Evolutionary conservation across 2,113 vertebrate genomes (phyloP), one percentile per base, ranked within the genome.

Genomic region (Erinaceus europaeus): DNA sequence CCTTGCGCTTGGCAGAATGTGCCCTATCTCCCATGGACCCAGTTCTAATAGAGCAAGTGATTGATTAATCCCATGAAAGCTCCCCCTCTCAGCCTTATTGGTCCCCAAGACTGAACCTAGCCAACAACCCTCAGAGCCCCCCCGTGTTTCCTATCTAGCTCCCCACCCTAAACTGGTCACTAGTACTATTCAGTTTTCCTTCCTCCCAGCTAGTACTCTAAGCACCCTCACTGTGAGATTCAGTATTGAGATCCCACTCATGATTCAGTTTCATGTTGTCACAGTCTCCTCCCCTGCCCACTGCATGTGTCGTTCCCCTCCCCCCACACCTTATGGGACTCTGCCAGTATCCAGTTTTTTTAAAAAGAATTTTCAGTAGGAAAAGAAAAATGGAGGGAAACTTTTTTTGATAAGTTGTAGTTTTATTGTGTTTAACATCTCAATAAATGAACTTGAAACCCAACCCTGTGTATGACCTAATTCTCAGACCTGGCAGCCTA

Each of bases 401-500:
- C 42, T 90, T 95, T 94, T 93, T 91, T 83, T 82, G 94, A 93
- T 93, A 48, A 93, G 46, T 93, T 92, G 89, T 93, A 90, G 74
- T 93, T 95, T 96, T 96, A 96, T 94, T 94, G 90, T 95, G 84
- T 95, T 89, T 74, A 89, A 78, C 18, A 27, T 84, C 84, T 85
- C 89, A 96, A 95, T 96, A 95, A 96, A 96, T 79, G 87, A 91
- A 84, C 89, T 74, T 82, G 55, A 55, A 90, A 81, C 88, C 62
- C 2, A 8, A 93, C 65, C 68, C 72, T 72, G 50, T 32, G 34
- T 48, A 42, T 5, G 55, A 40, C 69, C 87, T 53, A 44, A 42
- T 29, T 61, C 27, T 64, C 68, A 61, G 77, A 73, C 21, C 27
- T 34, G 69, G 67, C 9, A 3, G 3, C 57, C 36, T 17, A 77